These are phyloP conservation scores for Luscinia luscinia DNA, from an alignment of 2,797 vertebrate species.

Conservation along the genomic window DNA sequence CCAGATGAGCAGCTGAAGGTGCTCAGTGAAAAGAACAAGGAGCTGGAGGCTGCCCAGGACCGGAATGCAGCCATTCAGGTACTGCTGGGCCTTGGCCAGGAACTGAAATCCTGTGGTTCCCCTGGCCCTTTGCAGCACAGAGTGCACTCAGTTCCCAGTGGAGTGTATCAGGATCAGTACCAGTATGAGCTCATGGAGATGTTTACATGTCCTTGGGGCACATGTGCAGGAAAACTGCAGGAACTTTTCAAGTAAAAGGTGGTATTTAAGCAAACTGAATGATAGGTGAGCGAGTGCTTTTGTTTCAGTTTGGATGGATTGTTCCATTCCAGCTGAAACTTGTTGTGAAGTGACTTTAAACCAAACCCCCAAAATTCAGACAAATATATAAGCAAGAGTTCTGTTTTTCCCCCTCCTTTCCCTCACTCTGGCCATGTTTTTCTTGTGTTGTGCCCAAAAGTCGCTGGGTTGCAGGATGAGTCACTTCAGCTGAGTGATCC, in stretches of 20 bases:
- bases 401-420: neutral
- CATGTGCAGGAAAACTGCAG: neutral
- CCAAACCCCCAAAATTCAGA: neutral
- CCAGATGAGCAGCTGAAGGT: constrained; percentile 85
- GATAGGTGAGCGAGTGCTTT: neutral
- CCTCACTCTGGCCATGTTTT: neutral
- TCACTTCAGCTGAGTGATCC: neutral
- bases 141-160: neutral
- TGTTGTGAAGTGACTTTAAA: neutral
- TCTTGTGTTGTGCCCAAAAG: neutral
- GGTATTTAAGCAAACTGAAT: neutral
- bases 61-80: constrained; percentile 85
- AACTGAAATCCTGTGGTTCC: neutral
- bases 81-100: neutral
- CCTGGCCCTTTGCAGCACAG: neutral
- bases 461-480: neutral
- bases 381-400: neutral
- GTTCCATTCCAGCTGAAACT: neutral
- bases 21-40: constrained; percentile 84
- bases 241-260: neutral
- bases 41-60: constrained; percentile 83
- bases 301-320: neutral
- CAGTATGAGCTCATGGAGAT: neutral
- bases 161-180: neutral
- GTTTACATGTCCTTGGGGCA: accelerated